A percentile compares a stretch with the other conserved stretches of the same genome.
Conservation (phyloP, 2,797 vertebrate genomes). For the Sebastes nivosus region DNA sequence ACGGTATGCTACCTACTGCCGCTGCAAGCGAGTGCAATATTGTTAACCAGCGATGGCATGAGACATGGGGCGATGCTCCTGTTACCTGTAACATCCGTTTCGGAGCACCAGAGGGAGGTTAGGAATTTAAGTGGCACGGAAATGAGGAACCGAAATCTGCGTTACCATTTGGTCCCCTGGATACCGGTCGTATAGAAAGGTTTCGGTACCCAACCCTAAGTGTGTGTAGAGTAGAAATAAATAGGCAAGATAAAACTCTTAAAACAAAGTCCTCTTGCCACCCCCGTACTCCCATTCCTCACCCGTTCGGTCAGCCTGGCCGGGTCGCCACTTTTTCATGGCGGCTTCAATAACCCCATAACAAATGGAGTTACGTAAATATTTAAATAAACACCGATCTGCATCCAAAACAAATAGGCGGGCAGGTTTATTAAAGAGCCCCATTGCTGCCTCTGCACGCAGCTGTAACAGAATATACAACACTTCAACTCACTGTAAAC, state of each 20-base stretch:
- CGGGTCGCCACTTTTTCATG: constrained; percentile 6
- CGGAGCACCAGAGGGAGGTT: neutral
- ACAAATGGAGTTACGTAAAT: constrained; percentile 71
- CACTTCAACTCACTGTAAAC: constrained; percentile 79
- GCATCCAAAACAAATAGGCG: constrained; percentile 78
- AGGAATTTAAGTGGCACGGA: neutral
- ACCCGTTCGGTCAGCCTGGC: neutral
- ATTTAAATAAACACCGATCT: constrained; percentile 77
- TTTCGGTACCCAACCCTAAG: too few relatives aligned
- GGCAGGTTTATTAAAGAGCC: constrained; percentile 63
- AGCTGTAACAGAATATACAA: constrained; percentile 77
- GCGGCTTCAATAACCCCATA: constrained; percentile 46
- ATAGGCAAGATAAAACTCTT: neutral
- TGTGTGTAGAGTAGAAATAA: neutral
- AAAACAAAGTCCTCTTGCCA: neutral
- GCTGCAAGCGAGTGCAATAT: neutral
- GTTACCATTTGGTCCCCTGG: accelerated
- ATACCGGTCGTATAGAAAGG: neutral
- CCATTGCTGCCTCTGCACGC: constrained; percentile 48
- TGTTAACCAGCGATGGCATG: neutral
- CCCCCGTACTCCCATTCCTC: neutral
- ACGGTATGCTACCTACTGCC: accelerated
- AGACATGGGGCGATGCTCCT: neutral
- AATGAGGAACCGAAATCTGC: neutral
- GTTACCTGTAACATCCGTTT: accelerated